These are phyloP conservation scores for Cantharis flavilabris DNA, from an alignment of 2,888 invertebrate species.

Conservation along the genomic window DNA sequence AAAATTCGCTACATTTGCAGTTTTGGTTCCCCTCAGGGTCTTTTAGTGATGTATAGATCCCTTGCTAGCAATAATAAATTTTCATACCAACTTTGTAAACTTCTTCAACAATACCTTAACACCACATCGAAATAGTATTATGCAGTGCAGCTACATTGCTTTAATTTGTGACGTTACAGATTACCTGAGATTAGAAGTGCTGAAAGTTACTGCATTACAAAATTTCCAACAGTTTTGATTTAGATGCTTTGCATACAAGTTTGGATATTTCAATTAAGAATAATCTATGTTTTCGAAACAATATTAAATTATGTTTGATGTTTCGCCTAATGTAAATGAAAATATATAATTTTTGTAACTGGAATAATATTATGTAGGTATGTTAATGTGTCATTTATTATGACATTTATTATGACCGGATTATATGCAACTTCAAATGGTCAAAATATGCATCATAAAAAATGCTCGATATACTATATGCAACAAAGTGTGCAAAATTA, in stretches of 20 bases:
- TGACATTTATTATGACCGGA: no score
- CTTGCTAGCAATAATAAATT: slow-evolving; percentile 27
- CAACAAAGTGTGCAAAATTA: no score
- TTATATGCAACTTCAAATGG: no score
- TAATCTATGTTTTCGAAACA: neutral
- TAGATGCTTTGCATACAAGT: neutral
- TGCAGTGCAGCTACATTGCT: slow-evolving; percentile 14
- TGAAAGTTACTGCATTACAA: slow-evolving; percentile 8
- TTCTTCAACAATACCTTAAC: slow-evolving; percentile 27
- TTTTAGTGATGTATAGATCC: slow-evolving; percentile 26
- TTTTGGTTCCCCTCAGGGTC: slow-evolving; percentile 21
- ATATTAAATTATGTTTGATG: neutral
- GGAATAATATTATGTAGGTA: no score
- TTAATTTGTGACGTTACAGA: slow-evolving; percentile 22
- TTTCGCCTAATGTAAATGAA: no score
- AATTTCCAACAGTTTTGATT: slow-evolving; percentile 10
- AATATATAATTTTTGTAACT: no score
- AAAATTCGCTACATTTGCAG: slow-evolving; percentile 24
- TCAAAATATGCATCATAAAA: no score
- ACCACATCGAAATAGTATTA: slow-evolving; percentile 22
- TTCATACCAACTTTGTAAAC: slow-evolving; percentile 26
- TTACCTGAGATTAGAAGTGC: slow-evolving; percentile 15
- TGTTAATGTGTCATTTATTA: no score
- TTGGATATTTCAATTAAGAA: neutral
- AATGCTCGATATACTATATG: no score